Evolutionary conservation across 2,888 invertebrate genomes (phyloP).

Genomic region (Scaptomyza cyrtandrae): DNA sequence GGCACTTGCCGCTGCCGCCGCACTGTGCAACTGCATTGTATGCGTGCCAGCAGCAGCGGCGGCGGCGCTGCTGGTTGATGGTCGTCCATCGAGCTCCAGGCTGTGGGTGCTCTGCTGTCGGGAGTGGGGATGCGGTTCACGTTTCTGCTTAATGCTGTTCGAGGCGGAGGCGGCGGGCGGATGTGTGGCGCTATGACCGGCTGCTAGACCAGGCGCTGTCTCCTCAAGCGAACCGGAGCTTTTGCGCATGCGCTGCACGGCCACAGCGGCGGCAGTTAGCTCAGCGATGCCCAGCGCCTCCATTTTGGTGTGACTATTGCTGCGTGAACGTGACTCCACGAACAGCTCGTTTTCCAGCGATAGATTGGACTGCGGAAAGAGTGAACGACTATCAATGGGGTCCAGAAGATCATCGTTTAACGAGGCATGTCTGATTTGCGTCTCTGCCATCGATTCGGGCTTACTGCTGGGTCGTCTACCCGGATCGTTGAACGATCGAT

Average conservation of each 20-base stretch:
- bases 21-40: constrained; percentile 79
- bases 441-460: constrained; percentile 81
- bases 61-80: constrained; percentile 74
- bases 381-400: constrained; percentile 68
- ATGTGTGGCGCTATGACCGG: constrained; percentile 73
- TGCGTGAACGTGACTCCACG: constrained; percentile 83
- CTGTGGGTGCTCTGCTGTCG: constrained; percentile 84
- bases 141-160: constrained; percentile 81
- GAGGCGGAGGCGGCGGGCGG: constrained; percentile 68
- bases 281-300: constrained; percentile 82
- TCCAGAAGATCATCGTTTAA: constrained; percentile 84
- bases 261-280: constrained; percentile 69
- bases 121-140: constrained; percentile 79
- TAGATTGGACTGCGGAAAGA: constrained; percentile 80
- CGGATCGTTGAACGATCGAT: constrained; percentile 84
- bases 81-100: constrained; percentile 82
- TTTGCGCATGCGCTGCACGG: constrained; percentile 73
- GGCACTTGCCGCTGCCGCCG: constrained; percentile 81
- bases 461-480: constrained; percentile 80
- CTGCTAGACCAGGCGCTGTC: constrained; percentile 53
- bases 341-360: constrained; percentile 84
- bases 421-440: constrained; percentile 84
- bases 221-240: constrained; percentile 83
- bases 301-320: constrained; percentile 84
- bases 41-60: constrained; percentile 59